These are phyloP conservation scores for Drosophila kepulauana DNA, from an alignment of 1,140 invertebrate species.

Conservation along the genomic window DNA sequence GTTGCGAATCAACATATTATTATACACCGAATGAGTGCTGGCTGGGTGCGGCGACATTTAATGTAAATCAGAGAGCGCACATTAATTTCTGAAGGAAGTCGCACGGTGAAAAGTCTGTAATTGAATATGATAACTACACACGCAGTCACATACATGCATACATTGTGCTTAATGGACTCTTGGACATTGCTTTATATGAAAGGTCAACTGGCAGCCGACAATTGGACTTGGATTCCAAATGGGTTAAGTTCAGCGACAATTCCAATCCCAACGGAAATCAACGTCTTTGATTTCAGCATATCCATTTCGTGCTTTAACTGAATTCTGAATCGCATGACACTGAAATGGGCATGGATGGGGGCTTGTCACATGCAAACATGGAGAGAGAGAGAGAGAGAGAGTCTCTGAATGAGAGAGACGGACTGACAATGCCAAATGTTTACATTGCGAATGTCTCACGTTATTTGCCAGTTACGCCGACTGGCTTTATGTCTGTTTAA, in stretches of 20 bases:
- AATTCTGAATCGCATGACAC: slow-evolving; percentile 44
- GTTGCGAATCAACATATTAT: slow-evolving; percentile 72
- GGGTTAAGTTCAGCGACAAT: slow-evolving; percentile 67
- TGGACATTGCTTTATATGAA: slow-evolving; percentile 47
- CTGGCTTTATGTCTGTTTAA: slow-evolving; percentile 74
- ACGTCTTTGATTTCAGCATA: slow-evolving; percentile 82
- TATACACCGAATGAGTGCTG: slow-evolving; percentile 37
- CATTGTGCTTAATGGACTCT: slow-evolving; percentile 27
- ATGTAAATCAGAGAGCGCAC: slow-evolving; percentile 76
- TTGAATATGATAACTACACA: slow-evolving; percentile 71
- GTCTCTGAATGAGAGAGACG: neutral
- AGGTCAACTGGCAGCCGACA: slow-evolving; percentile 64
- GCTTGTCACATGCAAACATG: slow-evolving; percentile 22
- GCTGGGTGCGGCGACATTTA: slow-evolving; percentile 53
- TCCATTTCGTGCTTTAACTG: slow-evolving; percentile 64
- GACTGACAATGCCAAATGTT: slow-evolving; percentile 43
- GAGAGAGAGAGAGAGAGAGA: neutral
- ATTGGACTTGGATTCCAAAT: slow-evolving; percentile 60
- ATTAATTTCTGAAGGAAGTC: slow-evolving; percentile 81
- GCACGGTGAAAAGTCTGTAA: slow-evolving; percentile 69
- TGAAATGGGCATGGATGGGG: slow-evolving; percentile 1
- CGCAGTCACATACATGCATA: slow-evolving; percentile 10
- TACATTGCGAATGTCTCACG: slow-evolving; percentile 43
- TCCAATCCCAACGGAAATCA: slow-evolving; percentile 75
- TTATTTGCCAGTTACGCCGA: slow-evolving; percentile 51